Evolutionary conservation across 2,113 vertebrate genomes (phyloP).

Genomic region (Pollachius pollachius): DNA sequence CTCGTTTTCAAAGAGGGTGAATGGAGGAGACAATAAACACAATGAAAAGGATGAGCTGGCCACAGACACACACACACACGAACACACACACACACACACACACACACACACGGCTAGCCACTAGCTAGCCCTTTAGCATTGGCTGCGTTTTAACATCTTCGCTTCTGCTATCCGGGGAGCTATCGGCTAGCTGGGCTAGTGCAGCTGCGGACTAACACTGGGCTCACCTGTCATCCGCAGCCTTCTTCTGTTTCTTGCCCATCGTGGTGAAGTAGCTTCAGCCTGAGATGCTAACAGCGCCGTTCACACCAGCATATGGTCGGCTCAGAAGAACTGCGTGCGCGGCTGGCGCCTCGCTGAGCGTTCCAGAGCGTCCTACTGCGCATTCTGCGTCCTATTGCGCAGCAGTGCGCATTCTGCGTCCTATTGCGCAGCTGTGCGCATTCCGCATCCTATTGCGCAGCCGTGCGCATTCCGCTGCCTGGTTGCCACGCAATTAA

Average conservation of each 20-base stretch:
- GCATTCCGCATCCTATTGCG: background rate
- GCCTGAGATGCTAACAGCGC: conserved; percentile 32
- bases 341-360: conserved; percentile 32
- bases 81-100: no score
- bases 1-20: no score
- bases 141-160: no score
- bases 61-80: background rate
- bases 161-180: no score
- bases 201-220: conserved; percentile 23
- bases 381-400: background rate
- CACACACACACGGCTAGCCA: no score
- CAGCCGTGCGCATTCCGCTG: background rate
- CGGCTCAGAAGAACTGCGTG: conserved; percentile 43
- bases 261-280: conserved; percentile 48
- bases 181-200: background rate
- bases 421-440: background rate
- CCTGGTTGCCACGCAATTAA: no score
- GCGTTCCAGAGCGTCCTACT: conserved; percentile 5
- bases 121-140: no score
- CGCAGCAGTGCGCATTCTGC: background rate
- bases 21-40: no score
- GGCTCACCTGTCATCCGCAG: conserved; percentile 72
- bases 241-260: conserved; percentile 78
- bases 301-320: conserved; percentile 32
- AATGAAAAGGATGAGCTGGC: no score